Evolutionary conservation across 1,140 invertebrate species (phyloP).

Genomic region (Magallana angulata): DNA sequence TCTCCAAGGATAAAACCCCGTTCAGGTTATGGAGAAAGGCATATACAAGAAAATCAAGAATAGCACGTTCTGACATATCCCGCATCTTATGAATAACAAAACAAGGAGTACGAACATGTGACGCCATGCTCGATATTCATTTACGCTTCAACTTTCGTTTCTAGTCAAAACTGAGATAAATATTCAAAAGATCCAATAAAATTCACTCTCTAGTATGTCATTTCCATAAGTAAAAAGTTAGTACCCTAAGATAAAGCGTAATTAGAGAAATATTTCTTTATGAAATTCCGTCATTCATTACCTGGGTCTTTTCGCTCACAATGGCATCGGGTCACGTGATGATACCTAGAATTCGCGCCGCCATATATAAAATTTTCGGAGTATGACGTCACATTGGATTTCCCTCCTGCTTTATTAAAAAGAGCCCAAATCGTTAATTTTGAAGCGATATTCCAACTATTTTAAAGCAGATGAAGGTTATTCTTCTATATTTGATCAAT

Average conservation of each 20-base stretch:
- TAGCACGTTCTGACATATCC: conserved; percentile 19
- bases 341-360: conserved; percentile 68
- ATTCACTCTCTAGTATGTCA: not conserved
- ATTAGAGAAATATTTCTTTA: not conserved
- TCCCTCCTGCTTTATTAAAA: conserved; percentile 28
- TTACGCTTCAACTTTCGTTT: conserved; percentile 33
- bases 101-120: conserved; percentile 63
- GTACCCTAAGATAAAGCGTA: too few species aligned
- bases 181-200: not conserved
- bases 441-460: not conserved
- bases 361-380: conserved; percentile 65
- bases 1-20: not conserved
- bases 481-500: too few species aligned
- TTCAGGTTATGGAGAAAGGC: not conserved
- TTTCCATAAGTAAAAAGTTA: not conserved
- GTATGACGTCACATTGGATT: conserved; percentile 63
- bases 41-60: not conserved
- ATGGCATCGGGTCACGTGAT: conserved; percentile 68
- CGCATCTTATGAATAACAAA: conserved; percentile 27
- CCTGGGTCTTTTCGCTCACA: conserved; percentile 52
- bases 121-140: conserved; percentile 73
- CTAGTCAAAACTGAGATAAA: not conserved
- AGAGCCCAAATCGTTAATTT: not conserved
- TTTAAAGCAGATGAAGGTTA: not conserved
- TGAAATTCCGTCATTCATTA: conserved; percentile 60